phyloP scores from a whole-genome alignment of 2,888 invertebrate species.

The Anaspis maculata region DNA sequence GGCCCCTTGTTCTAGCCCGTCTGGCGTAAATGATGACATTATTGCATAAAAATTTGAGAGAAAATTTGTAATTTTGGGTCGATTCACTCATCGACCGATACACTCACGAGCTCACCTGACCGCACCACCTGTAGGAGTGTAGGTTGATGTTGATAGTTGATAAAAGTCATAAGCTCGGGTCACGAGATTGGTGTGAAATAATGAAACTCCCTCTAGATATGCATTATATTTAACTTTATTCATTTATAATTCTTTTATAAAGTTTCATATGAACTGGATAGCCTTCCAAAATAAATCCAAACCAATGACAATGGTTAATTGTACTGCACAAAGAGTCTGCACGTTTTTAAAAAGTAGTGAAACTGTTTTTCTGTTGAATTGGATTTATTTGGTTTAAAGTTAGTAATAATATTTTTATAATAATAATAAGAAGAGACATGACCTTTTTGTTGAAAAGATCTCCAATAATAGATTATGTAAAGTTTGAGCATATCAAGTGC shows the following conservation, averaged over 20 bases:
- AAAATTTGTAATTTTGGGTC: too few relatives aligned
- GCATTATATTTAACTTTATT: conserved; percentile 46
- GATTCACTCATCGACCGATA: too few relatives aligned
- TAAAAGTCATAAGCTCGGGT: too few relatives aligned
- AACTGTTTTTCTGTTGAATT: conserved; percentile 24
- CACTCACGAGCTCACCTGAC: too few relatives aligned
- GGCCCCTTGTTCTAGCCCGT: too few relatives aligned
- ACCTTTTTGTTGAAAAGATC: conserved; percentile 26
- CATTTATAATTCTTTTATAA: conserved; percentile 46
- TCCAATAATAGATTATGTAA: conserved; percentile 33
- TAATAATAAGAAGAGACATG: conserved; percentile 35
- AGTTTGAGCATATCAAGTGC: conserved; percentile 32
- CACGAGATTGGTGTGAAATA: too few relatives aligned
- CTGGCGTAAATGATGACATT: too few relatives aligned
- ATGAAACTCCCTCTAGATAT: conserved; percentile 29
- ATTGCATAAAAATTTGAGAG: too few relatives aligned
- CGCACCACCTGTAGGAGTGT: too few relatives aligned
- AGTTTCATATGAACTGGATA: conserved; percentile 44
- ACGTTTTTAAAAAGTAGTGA: conserved; percentile 20
- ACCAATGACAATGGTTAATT: conserved; percentile 23
- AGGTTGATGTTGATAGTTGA: too few relatives aligned
- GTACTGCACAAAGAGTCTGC: conserved; percentile 20
- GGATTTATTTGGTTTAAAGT: conserved; percentile 36
- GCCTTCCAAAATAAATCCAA: conserved; percentile 39
- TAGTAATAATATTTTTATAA: conserved; percentile 28